Conservation (phyloP, 2,797 vertebrate species). For the Acestrorhynchus altus region DNA sequence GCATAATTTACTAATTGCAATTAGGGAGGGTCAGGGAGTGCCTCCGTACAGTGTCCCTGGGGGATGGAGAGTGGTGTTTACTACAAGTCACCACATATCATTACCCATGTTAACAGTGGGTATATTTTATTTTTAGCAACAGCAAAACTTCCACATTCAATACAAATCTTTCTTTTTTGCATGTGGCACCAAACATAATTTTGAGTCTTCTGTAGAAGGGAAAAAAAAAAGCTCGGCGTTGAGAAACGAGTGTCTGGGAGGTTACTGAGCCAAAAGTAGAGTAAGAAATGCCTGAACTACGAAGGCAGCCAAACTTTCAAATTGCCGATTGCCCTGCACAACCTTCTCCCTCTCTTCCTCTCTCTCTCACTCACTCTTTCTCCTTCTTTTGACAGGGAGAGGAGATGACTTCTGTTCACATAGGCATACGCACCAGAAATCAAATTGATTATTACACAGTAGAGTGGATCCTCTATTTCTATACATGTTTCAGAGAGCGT, state of each 20-base stretch:
- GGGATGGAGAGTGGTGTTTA: conserved; percentile 37
- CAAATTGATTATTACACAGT: conserved; percentile 65
- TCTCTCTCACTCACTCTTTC: conserved; percentile 8
- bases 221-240: neutral
- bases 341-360: conserved; percentile 12
- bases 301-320: conserved; percentile 46
- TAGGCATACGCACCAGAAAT: conserved; percentile 48
- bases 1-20: conserved; percentile 80
- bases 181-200: neutral
- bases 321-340: conserved; percentile 48
- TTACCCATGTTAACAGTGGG: conserved; percentile 15
- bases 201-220: neutral
- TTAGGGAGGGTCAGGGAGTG: conserved; percentile 67
- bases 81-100: conserved; percentile 15
- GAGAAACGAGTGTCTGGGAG: conserved; percentile 8
- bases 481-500: conserved; percentile 55
- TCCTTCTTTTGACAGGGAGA: conserved; percentile 49
- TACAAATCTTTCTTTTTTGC: neutral
- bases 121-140: neutral
- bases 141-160: neutral
- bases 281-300: conserved; percentile 25
- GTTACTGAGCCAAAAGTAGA: conserved; percentile 10
- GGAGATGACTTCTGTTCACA: conserved; percentile 48
- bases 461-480: conserved; percentile 60
- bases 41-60: conserved; percentile 38